Evolutionary conservation across 1,140 invertebrate species (phyloP), one percentile per base, ranked within the genome.

Genomic region (Rhysida immarginata): DNA sequence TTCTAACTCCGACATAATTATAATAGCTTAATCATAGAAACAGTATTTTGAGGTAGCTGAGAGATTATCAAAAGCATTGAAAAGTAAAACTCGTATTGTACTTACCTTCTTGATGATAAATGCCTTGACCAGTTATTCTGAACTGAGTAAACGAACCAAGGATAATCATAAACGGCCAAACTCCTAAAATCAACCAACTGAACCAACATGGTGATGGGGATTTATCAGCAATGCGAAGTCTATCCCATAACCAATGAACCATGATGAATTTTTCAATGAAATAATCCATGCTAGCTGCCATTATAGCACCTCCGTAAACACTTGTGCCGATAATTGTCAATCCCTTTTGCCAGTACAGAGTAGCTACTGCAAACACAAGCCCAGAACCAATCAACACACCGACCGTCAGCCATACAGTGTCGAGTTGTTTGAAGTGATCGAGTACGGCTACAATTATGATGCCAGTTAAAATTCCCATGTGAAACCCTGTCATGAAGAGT

Each of bases 401-500:
- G 27, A 84, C 77, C 51, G 79, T 80, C 54, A 83, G 72, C 81
- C 84, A 85, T 53, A 81, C 71, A 49, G 72, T 70, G 41, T 73
- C 71, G 27, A 70, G 68, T 35, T 68, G 60, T 66, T 58, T 52
- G 52, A 67, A 65, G 42, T 63, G 59, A 46, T 65, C 63, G 52
- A 67, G 58, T 54, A 69, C 57, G 20, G 77, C 73, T 18, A 84
- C 69, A 2, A 72, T 72, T 1, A 75, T 77, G 20, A 82, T 68
- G 2, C 77, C 80, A 8, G 79, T 68, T 26, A 87, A 70, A 13
- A 84, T 69, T 8, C 85, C 85, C 0, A 84, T 80, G 64, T 86
- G 82, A 61, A 89, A 80, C n/a, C 85, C 85, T 13, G 82, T 82
- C 73, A 87, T 80, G 66, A 88, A 87, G 13, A 89, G 76, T 21